phyloP scores from a whole-genome alignment of 2,113 vertebrate species.

The Salvator merianae region DNA sequence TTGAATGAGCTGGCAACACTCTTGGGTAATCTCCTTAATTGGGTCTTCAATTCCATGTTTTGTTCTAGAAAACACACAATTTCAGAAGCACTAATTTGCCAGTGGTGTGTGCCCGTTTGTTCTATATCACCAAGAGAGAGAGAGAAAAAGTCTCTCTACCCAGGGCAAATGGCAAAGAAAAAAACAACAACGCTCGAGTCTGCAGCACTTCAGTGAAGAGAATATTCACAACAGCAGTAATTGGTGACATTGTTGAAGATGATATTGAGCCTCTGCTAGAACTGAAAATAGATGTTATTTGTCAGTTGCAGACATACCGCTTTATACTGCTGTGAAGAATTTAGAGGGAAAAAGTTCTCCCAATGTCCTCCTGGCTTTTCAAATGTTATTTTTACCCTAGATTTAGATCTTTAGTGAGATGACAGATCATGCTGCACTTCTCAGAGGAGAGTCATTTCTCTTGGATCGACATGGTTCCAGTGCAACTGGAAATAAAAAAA shows the following conservation, averaged over 20 bases:
- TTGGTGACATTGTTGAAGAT: not conserved
- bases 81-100: too few species aligned
- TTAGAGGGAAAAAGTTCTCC: conserved; percentile 41
- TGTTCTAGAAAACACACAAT: too few species aligned
- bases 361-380: conserved; percentile 23
- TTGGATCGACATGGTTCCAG: not conserved
- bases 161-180: not conserved
- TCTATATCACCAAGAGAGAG: too few species aligned
- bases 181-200: not conserved
- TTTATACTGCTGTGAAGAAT: conserved; percentile 33
- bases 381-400: conserved; percentile 30
- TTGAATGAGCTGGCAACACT: too few species aligned
- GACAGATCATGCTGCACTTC: not conserved
- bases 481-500: not conserved
- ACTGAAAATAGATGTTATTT: not conserved
- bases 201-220: not conserved
- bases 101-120: too few species aligned
- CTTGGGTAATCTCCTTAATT: too few species aligned
- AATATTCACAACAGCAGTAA: not conserved
- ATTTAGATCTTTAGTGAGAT: conserved; percentile 30
- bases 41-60: too few species aligned
- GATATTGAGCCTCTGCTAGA: not conserved
- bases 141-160: too few species aligned
- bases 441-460: not conserved
- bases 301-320: not conserved